phyloP scores from a whole-genome alignment of 2,797 vertebrate genomes.

The Mico argentatus region DNA sequence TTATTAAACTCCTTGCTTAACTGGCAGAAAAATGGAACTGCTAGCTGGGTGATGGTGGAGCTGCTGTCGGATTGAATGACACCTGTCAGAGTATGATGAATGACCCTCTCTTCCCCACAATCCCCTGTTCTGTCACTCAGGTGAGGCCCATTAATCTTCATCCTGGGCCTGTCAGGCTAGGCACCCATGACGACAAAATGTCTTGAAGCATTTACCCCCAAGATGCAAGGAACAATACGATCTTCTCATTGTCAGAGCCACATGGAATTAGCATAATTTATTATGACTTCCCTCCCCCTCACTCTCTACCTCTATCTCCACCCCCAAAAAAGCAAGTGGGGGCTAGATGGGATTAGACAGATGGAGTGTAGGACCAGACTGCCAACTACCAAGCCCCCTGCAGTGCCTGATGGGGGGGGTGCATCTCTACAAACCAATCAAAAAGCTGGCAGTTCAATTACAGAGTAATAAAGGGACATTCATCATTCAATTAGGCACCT shows the following conservation, averaged over 20 bases:
- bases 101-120: slow-evolving; percentile 96
- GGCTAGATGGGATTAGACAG: slow-evolving; percentile 93
- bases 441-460: slow-evolving; percentile 95
- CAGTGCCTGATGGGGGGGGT: slow-evolving; percentile 84
- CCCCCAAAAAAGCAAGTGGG: slow-evolving; percentile 86
- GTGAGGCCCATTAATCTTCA: slow-evolving; percentile 99
- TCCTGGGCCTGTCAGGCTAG: slow-evolving; percentile 93
- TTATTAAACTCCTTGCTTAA: slow-evolving; percentile 92
- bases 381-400: slow-evolving; percentile 88
- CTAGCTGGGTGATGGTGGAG: slow-evolving; percentile 80
- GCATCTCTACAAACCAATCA: slow-evolving; percentile 91
- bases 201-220: slow-evolving; percentile 81
- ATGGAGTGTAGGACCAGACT: slow-evolving; percentile 92
- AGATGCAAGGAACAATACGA: slow-evolving; percentile 81
- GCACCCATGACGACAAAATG: slow-evolving; percentile 83
- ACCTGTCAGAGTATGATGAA: slow-evolving; percentile 99
- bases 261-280: slow-evolving; percentile 93
- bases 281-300: slow-evolving; percentile 87
- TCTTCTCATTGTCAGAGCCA: slow-evolving; percentile 86
- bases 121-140: slow-evolving; percentile 98
- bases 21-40: slow-evolving; percentile 88
- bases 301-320: slow-evolving; percentile 71
- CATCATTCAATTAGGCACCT: slow-evolving; percentile 99
- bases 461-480: slow-evolving; percentile 98
- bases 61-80: slow-evolving; percentile 94